phyloP scores from a whole-genome alignment of 2,888 invertebrate genomes.

The Schizotus pectinicornis region DNA sequence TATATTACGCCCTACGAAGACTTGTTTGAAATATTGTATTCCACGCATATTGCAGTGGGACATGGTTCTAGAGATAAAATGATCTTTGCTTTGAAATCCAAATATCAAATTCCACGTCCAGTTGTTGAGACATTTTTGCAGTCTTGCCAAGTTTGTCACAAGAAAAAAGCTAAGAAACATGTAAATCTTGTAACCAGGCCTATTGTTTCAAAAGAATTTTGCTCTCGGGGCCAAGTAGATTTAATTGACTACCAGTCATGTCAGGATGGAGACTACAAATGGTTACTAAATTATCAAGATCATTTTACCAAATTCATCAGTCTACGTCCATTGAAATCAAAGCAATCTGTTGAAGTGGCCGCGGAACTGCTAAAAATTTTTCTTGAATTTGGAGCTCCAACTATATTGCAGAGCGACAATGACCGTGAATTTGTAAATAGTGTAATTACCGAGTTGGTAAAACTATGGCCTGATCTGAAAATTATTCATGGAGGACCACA shows the following conservation, averaged over 20 bases:
- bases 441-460: conserved; percentile 36
- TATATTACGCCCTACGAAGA: too few relatives aligned
- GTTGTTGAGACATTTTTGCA: conserved; percentile 22
- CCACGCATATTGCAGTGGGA: too few relatives aligned
- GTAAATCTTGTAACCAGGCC: conserved; percentile 24
- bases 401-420: conserved; percentile 35
- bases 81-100: too few relatives aligned
- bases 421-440: conserved; percentile 39
- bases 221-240: conserved; percentile 22
- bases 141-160: conserved; percentile 24
- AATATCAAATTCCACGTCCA: conserved; percentile 25
- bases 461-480: conserved; percentile 37
- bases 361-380: conserved; percentile 31
- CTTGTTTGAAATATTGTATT: too few relatives aligned
- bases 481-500: conserved; percentile 42
- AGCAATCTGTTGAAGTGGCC: conserved; percentile 20
- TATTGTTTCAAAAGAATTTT: conserved; percentile 25
- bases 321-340: conserved; percentile 23
- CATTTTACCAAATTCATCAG: conserved; percentile 27
- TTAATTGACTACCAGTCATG: conserved; percentile 27
- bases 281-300: conserved; percentile 29
- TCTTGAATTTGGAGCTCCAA: conserved; percentile 31
- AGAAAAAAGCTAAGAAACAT: conserved; percentile 17
- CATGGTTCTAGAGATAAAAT: too few relatives aligned
- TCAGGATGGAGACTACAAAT: conserved; percentile 27